These are phyloP conservation scores for Tipula vernalis DNA, from an alignment of 2,888 invertebrate species.

Conservation along the genomic window DNA sequence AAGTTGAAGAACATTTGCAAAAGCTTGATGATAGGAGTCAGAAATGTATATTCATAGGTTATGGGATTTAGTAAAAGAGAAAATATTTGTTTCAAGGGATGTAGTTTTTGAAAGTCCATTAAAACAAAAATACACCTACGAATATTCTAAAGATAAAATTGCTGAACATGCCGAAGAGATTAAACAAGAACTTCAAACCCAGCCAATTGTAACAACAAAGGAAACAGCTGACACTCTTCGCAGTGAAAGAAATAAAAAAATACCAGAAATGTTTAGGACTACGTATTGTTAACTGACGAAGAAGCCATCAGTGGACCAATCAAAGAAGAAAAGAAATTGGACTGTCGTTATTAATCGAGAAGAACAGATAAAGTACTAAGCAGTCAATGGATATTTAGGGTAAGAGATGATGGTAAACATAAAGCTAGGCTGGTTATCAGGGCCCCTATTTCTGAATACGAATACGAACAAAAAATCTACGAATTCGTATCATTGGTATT, in stretches of 20 bases:
- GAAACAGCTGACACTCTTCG: neutral
- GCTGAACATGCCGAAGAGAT: neutral
- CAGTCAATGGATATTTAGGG: neutral
- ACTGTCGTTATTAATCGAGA: no score
- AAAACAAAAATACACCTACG: no score
- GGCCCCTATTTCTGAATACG: no score
- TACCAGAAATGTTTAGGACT: neutral
- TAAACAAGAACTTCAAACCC: neutral
- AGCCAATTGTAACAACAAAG: neutral
- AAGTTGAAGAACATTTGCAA: neutral
- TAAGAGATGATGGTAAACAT: neutral
- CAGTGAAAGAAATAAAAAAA: neutral
- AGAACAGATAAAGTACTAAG: neutral
- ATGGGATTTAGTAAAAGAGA: neutral
- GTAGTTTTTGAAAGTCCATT: no score
- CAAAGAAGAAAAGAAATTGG: neutral
- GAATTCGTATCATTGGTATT: no score
- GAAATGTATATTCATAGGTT: no score
- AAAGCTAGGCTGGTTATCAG: no score
- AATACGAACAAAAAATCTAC: no score
- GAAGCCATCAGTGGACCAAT: neutral
- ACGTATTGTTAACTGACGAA: neutral
- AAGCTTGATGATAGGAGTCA: no score
- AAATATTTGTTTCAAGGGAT: neutral
- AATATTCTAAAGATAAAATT: neutral